A percentile compares a stretch with the other conserved stretches of the same genome.
These are phyloP conservation scores for Calcarius lapponicus DNA, from an alignment of 2,797 vertebrate species.

Conservation along the genomic window DNA sequence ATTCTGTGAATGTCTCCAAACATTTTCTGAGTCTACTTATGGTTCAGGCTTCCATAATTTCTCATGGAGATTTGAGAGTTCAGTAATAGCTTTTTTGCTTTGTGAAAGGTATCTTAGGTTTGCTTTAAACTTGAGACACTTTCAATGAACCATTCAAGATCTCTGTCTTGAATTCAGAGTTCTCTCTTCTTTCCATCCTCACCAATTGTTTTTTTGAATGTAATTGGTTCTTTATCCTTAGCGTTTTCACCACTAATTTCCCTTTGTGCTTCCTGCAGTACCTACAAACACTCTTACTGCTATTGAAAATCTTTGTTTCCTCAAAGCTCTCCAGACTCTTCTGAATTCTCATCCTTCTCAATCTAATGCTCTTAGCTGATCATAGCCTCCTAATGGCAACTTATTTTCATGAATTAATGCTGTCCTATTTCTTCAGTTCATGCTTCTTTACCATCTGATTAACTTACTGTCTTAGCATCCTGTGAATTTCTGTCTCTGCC, in stretches of 20 bases:
- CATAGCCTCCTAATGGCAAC: not conserved
- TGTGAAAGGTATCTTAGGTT: rapidly evolving
- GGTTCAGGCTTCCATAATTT: not conserved
- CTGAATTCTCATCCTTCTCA: not conserved
- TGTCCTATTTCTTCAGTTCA: not conserved
- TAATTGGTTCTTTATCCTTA: not conserved
- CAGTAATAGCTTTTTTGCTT: not conserved
- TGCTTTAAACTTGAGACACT: not conserved
- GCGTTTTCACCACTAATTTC: not conserved
- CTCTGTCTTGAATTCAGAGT: not conserved
- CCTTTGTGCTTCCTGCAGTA: not conserved
- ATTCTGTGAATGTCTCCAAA: not conserved
- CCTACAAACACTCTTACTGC: not conserved
- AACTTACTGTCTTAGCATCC: not conserved
- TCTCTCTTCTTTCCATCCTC: not conserved
- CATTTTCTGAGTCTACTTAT: not conserved
- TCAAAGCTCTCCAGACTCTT: not conserved
- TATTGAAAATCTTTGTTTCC: not conserved
- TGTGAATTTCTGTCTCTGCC: not conserved
- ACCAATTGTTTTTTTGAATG: not conserved
- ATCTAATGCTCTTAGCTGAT: not conserved
- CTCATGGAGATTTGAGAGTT: not conserved
- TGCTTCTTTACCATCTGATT: not conserved
- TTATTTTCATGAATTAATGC: not conserved
- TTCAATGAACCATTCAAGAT: not conserved